A percentile compares a stretch with the other conserved stretches of the same genome.
These are phyloP conservation scores for Halichoeres trimaculatus DNA, from an alignment of 2,113 vertebrate genomes.

Conservation along the genomic window DNA sequence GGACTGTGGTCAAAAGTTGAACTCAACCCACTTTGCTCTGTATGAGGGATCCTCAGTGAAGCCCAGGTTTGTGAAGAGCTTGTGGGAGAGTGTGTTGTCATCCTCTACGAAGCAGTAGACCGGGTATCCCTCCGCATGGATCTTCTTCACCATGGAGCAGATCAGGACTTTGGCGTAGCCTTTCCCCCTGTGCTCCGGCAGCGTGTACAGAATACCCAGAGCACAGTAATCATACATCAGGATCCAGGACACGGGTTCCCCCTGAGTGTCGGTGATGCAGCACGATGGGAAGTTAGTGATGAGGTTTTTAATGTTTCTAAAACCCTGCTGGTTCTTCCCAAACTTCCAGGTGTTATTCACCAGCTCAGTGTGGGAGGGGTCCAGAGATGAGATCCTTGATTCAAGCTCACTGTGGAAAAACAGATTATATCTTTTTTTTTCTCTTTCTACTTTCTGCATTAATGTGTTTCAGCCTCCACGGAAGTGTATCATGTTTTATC, in stretches of 20 bases:
- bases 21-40: slow-evolving; percentile 63
- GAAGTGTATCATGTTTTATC: too few species aligned
- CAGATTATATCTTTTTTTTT: too few species aligned
- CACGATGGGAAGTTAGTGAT: slow-evolving; percentile 71
- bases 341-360: slow-evolving; percentile 81
- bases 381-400: slow-evolving; percentile 62
- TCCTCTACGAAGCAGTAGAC: slow-evolving; percentile 79
- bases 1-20: slow-evolving; percentile 31
- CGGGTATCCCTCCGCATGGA: slow-evolving; percentile 69
- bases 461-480: too few species aligned
- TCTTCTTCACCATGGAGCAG: slow-evolving; percentile 62
- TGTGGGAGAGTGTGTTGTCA: slow-evolving; percentile 71
- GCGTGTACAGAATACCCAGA: slow-evolving; percentile 72
- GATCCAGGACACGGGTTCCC: slow-evolving; percentile 74
- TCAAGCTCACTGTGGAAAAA: slow-evolving; percentile 58
- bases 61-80: slow-evolving; percentile 74
- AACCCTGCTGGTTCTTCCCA: slow-evolving; percentile 36
- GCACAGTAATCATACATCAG: slow-evolving; percentile 67
- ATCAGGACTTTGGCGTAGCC: slow-evolving; percentile 77
- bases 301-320: slow-evolving; percentile 1
- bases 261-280: slow-evolving; percentile 58
- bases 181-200: slow-evolving; percentile 75
- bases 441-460: too few species aligned
- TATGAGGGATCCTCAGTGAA: slow-evolving; percentile 72
- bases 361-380: slow-evolving; percentile 53